phyloP scores from a whole-genome alignment of 2,113 vertebrate genomes.

The Plectropomus leopardus region DNA sequence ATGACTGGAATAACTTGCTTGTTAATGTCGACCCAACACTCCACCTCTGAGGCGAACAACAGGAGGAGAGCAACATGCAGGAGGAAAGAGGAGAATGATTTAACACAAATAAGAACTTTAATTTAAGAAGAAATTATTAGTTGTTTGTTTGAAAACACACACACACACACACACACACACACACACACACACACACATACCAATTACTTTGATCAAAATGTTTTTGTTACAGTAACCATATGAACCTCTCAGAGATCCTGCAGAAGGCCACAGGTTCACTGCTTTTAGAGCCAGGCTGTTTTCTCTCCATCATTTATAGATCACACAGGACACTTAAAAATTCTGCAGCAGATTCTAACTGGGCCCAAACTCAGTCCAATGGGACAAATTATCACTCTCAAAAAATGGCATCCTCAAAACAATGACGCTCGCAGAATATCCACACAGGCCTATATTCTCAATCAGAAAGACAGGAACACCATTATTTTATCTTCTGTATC shows the following conservation, averaged over 20 bases:
- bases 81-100: neutral
- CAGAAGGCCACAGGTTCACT: neutral
- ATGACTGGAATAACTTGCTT: constrained; percentile 81
- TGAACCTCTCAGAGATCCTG: neutral
- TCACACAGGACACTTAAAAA: neutral
- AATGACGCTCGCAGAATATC: neutral
- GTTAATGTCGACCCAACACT: constrained; percentile 88
- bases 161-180: no score
- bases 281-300: no score
- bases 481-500: neutral
- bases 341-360: neutral
- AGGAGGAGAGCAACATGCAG: neutral
- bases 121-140: neutral
- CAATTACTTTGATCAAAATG: neutral
- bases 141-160: neutral
- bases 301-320: neutral
- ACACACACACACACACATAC: neutral
- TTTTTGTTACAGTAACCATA: neutral
- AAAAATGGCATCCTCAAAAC: neutral
- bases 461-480: neutral
- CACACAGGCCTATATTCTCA: neutral
- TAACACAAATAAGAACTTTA: neutral
- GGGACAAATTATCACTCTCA: neutral
- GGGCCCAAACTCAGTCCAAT: neutral
- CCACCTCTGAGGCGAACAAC: constrained; percentile 85